Evolutionary conservation across 2,113 vertebrate species (phyloP).

Genomic region (Lynx canadensis): DNA sequence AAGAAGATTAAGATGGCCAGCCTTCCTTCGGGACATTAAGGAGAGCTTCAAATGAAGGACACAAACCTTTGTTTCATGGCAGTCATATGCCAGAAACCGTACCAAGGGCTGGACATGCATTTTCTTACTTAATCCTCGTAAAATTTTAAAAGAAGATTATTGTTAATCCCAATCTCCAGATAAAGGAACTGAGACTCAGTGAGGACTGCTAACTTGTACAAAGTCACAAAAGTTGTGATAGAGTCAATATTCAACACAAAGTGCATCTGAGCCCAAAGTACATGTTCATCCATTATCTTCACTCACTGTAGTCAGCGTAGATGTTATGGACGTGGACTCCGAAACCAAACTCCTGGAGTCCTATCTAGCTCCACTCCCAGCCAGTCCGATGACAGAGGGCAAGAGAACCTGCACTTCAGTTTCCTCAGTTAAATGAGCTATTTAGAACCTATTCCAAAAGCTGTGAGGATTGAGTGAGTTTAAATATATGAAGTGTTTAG

Average conservation of each 20-base stretch:
- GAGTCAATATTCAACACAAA: neutral
- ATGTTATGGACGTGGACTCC: neutral
- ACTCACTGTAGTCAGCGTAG: neutral
- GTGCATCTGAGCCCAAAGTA: neutral
- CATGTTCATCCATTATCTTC: neutral
- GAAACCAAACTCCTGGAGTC: neutral
- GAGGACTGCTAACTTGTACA: neutral
- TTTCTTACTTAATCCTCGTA: slow-evolving; percentile 6
- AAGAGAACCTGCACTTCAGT: neutral
- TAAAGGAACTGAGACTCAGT: neutral
- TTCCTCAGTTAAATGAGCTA: neutral
- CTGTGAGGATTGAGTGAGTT: neutral
- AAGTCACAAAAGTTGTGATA: neutral
- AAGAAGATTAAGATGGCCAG: slow-evolving; percentile 2
- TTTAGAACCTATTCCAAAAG: slow-evolving; percentile 9
- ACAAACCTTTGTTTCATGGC: neutral
- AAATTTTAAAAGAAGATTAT: neutral
- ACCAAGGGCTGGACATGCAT: neutral
- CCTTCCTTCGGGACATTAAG: neutral
- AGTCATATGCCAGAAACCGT: neutral
- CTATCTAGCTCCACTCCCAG: neutral
- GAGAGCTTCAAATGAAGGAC: neutral
- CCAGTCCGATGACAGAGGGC: neutral
- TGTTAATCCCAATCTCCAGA: neutral
- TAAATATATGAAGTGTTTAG: neutral